Evolutionary conservation across 2,888 invertebrate species (phyloP), one percentile per base, ranked within the genome.

Genomic region (Sipha maydis): DNA sequence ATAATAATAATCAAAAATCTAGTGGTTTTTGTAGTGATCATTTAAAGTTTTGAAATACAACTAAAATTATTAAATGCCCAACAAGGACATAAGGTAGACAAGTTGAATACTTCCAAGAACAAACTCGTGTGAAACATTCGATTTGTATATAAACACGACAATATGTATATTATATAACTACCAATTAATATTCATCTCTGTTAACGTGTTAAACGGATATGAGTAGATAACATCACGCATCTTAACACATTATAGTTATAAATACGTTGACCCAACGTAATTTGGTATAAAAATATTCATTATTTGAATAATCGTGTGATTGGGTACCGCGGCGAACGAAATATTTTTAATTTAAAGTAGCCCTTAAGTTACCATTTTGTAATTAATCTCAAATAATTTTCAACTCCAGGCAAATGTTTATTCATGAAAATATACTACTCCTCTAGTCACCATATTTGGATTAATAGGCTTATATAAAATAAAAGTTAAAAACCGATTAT

Each of bases 331-430:
- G 25, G 38, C 28, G 69, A 31, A 48, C 41, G 11, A 41, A 69
- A 11, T 69, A 82, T 82, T 82, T 69, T 82, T 69, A 82, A 69
- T 82, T 80, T 82, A 69, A 82, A 69, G 69, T 69, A 28, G 61
- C 80, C 34, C 38, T 67, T 80, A 41, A 38, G 41, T 69, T 69
- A 11, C 34, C 25, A 28, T 69, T 28, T 80, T 69, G 41, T 69
- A 82, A 82, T 69, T 48, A 28, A 69, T 69, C 28, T 80, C 41
- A 38, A 80, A 80, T 80, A 80, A 14, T 67, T 80, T 67, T 80
- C 61, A 38, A 38, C 61, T 67, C 38, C 79, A 80, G 69, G 69
- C 31, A 31, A 82, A 82, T 48, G 48, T 82, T 82, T 82, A 7
- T 25, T 48, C 48, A 19, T 48, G 69, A 28, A 80, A 67, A 28